A percentile compares a stretch with the other conserved stretches of the same genome.
Evolutionary conservation across 1,140 invertebrate genomes (phyloP).

Genomic region (Bombus vancouverensis): DNA sequence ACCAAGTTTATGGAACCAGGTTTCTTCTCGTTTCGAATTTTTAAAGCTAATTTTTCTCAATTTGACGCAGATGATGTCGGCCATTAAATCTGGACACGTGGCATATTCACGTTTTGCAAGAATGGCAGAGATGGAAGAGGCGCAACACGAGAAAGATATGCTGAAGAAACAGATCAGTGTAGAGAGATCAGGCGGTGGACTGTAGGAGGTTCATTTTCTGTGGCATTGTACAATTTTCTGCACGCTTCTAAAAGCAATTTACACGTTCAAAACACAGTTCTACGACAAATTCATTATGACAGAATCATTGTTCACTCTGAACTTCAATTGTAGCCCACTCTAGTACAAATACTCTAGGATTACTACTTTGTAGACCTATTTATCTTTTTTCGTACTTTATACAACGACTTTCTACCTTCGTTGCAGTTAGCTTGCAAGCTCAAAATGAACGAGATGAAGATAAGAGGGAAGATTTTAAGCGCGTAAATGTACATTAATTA

Average conservation of each 20-base stretch:
- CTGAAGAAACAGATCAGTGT: constrained; percentile 92
- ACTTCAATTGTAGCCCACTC: neutral
- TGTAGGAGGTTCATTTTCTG: constrained; percentile 84
- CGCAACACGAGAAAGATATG: constrained; percentile 88
- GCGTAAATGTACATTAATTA: constrained; percentile 3
- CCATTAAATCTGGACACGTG: constrained; percentile 96
- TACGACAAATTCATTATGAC: constrained; percentile 24
- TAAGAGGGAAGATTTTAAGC: neutral
- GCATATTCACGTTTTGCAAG: constrained; percentile 95
- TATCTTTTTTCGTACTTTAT: constrained; percentile 32
- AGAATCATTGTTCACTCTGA: constrained; percentile 32
- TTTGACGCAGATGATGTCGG: constrained; percentile 94
- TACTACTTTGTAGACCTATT: neutral
- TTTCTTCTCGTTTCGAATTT: neutral
- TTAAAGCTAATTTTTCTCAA: neutral
- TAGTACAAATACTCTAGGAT: constrained; percentile 30
- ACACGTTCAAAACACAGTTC: neutral
- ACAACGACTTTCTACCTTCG: constrained; percentile 5
- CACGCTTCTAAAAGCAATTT: neutral
- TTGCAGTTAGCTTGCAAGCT: constrained; percentile 8
- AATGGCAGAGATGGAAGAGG: constrained; percentile 95
- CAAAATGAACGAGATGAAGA: neutral
- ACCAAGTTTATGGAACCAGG: neutral
- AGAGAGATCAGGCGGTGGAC: constrained; percentile 95
- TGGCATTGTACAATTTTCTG: constrained; percentile 16